A percentile compares a stretch with the other conserved stretches of the same genome.
Evolutionary conservation across 2,113 vertebrate genomes (phyloP).

Genomic region (Meleagris gallopavo): DNA sequence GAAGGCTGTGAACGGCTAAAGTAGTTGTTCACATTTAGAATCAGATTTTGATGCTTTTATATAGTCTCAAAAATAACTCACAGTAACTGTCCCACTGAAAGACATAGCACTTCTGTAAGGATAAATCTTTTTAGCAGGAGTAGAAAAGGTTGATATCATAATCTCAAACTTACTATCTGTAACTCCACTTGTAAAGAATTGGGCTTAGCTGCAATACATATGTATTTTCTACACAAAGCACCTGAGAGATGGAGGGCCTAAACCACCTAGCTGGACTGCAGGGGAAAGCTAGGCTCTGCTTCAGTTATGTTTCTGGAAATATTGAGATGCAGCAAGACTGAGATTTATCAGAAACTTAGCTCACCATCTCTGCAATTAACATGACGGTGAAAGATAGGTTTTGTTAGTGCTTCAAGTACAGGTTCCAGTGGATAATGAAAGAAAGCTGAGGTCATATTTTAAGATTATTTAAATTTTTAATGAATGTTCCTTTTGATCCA

Average conservation of each 20-base stretch:
- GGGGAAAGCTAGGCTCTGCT: background rate
- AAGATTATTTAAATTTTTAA: background rate
- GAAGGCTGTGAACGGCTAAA: background rate
- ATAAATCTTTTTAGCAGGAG: background rate
- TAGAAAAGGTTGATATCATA: background rate
- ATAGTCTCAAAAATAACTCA: background rate
- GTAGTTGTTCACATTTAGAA: background rate
- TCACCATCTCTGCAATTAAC: background rate
- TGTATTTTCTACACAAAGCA: background rate
- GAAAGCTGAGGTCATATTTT: background rate
- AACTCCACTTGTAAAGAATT: background rate
- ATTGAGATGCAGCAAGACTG: background rate
- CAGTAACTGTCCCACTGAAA: background rate
- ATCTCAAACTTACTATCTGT: background rate
- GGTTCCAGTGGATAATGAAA: background rate
- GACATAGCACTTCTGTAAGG: background rate
- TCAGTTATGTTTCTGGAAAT: background rate
- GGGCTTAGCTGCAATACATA: background rate
- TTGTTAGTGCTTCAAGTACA: background rate
- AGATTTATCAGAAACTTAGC: background rate
- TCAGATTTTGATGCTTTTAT: background rate
- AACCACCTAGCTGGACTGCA: background rate
- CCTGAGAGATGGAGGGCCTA: background rate
- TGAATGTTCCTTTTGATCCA: slow-evolving; percentile 10
- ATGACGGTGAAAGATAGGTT: background rate